Base-by-base conservation (phyloP, 2,797 vertebrate species). In the Lagodon rhomboides region DNA sequence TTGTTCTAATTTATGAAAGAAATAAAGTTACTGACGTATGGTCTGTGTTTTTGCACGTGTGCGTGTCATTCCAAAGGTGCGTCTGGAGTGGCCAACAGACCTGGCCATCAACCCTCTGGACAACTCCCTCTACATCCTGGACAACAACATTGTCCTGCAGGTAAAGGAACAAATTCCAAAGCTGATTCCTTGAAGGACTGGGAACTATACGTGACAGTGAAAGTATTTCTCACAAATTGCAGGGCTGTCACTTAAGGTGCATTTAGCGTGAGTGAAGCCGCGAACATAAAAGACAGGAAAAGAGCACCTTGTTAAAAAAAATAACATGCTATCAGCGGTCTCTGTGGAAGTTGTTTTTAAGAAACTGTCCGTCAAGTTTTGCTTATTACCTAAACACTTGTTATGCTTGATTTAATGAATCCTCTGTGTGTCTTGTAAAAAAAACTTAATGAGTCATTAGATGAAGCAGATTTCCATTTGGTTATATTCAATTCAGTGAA, bases 81-180 rank as follows among this genome's bases (percentile, higher is more conserved):
- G 97, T 34, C 94, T 99, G 80, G 98, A 99, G 89, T 99, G 98
- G 98, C 98, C 98, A 1, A 99, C 98, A 74, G 98, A 98, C 88
- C 96, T 99, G 71, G 95, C 97, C 5, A 95, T 99, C 83, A 99
- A 98, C 91, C 98, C 98, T 0, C 92, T 99, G 87, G 98, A 99
- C 92, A 98, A 99, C 87, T 99, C 98, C 0, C 94, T 99, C 53
- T 99, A 98, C 54, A 96, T 99, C 75, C 95, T 99, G 87, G 98
- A 99, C 95, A 99, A 99, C 95, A 99, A 99, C 93, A 99, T 99
- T 1, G 98, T 99, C 62, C 83, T 95, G 2, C 95, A 95, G 94
- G 94, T 94, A 85, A 3, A 76, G 34, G 75, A 44, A 63, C n/a
- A 13, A 34, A 62, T 71, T 75, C 20, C 15, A 16, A 47, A 25